These are phyloP conservation scores for Caenorhabditis panamensis DNA, from an alignment of 2,888 invertebrate genomes.

Conservation along the genomic window DNA sequence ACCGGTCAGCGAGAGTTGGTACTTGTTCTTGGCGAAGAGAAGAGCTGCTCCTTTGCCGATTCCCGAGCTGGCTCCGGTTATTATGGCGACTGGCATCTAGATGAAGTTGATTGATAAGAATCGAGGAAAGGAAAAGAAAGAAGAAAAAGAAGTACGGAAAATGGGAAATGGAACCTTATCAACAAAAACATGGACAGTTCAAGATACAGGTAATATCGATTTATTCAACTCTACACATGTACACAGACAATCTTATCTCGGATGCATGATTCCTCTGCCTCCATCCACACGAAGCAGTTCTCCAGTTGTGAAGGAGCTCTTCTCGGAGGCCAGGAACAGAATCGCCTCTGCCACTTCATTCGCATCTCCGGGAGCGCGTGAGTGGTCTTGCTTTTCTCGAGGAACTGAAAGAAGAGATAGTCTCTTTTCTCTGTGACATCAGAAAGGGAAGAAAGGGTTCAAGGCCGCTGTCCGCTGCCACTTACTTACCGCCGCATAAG, in stretches of 20 bases:
- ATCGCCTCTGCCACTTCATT: conserved; percentile 87
- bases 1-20: conserved; percentile 74
- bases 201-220: too few relatives aligned
- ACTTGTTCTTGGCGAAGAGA: conserved; percentile 75
- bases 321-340: conserved; percentile 92
- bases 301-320: conserved; percentile 91
- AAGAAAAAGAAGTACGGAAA: background rate
- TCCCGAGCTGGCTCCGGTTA: conserved; percentile 75
- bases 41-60: conserved; percentile 77
- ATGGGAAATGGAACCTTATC: too few relatives aligned
- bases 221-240: too few relatives aligned
- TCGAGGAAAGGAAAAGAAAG: too few relatives aligned
- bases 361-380: conserved; percentile 86
- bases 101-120: too few relatives aligned
- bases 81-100: conserved; percentile 65
- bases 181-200: too few relatives aligned
- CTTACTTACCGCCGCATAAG: conserved; percentile 86
- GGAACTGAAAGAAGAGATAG: conserved; percentile 84
- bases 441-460: conserved; percentile 8
- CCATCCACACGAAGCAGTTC: conserved; percentile 93
- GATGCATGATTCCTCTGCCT: conserved; percentile 84
- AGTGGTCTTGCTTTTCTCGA: conserved; percentile 90
- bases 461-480: conserved; percentile 15
- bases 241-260: conserved; percentile 61
- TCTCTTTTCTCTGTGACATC: too few relatives aligned